Base-by-base conservation (phyloP, 2,797 vertebrate genomes). In the Cuculus canorus region DNA sequence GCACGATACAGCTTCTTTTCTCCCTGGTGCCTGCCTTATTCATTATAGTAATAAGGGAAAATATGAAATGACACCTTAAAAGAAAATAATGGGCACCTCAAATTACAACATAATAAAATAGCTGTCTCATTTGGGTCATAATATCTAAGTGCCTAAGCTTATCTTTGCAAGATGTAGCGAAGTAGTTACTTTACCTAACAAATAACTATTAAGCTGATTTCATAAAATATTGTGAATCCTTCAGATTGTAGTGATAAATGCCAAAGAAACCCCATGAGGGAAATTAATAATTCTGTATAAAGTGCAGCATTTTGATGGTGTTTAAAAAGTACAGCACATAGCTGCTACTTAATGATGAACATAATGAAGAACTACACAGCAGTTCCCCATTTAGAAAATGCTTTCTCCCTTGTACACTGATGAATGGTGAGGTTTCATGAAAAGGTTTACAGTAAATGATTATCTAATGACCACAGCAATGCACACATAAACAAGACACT, bases 331-430 rank as follows among this genome's bases (percentile, higher is more conserved):
- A 68, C 16, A 81, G 33, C 69, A 68, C 48, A 84, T 25, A 88
- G 19, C n/a, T 37, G 32, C 69, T 63, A 84, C 23, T 56, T 86
- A 88, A 95, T 84, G 73, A 86, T 83, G 71, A 92, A 61, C 43
- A 60, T 82, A 94, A 94, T 63, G 73, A 93, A 84, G 52, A 88
- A 92, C 66, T 68, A 75, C 84, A 92, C 68, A 88, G 56, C 35
- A 84, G 48, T 35, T 92, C 25, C 41, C 30, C 69, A 69, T 92
- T 78, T 61, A 92, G 61, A 39, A 91, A 91, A 68, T 70, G 54
- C 11, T 88, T 87, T 76, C 50, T 86, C 45, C 32, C n/a, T n/a
- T 70, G 63, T 64, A 52, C 1, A 5, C 56, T 70, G 33, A 84
- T 71, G 66, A 95, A 66, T 75, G 47, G 30, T 77, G 72, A 66